Percentiles rank a stretch among this genome's conserved stretches.
These are phyloP conservation scores for Galerucella nymphaeae DNA, from an alignment of 2,888 invertebrate genomes.

Conservation along the genomic window DNA sequence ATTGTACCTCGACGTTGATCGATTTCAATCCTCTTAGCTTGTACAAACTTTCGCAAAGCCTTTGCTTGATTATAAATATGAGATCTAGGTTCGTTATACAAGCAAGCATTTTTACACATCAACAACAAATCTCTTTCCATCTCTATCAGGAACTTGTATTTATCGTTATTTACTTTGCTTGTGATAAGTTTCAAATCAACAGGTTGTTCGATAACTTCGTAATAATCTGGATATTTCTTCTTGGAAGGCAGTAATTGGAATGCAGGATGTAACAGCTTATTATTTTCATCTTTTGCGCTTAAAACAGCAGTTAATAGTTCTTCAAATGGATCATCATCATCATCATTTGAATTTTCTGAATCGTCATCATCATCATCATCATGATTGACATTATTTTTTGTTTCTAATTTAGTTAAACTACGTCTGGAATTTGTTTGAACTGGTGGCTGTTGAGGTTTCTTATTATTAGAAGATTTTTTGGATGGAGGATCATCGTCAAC, in stretches of 20 bases:
- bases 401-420: slow-evolving; percentile 27
- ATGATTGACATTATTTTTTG: slow-evolving; percentile 36
- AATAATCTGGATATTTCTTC: slow-evolving; percentile 95
- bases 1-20: slow-evolving; percentile 70
- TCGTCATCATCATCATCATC: slow-evolving; percentile 38
- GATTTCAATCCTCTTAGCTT: slow-evolving; percentile 76
- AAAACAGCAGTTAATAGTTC: slow-evolving; percentile 91
- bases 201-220: slow-evolving; percentile 91
- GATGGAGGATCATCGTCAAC: slow-evolving; percentile 61
- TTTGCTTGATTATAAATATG: slow-evolving; percentile 97
- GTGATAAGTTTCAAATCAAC: slow-evolving; percentile 95
- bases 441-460: slow-evolving; percentile 21
- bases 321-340: slow-evolving; percentile 72
- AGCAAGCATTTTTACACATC: slow-evolving; percentile 95
- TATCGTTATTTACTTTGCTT: slow-evolving; percentile 86
- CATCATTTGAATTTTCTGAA: slow-evolving; percentile 60
- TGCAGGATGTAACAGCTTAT: slow-evolving; percentile 84
- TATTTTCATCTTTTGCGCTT: slow-evolving; percentile 85
- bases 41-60: slow-evolving; percentile 82
- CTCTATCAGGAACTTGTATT: slow-evolving; percentile 81
- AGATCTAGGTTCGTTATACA: slow-evolving; percentile 96
- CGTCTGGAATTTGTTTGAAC: slow-evolving; percentile 30
- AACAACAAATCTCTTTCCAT: slow-evolving; percentile 90
- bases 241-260: slow-evolving; percentile 94
- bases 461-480: slow-evolving; percentile 36